These are phyloP conservation scores for Dicycla oo DNA, from an alignment of 2,888 invertebrate genomes.

Conservation along the genomic window DNA sequence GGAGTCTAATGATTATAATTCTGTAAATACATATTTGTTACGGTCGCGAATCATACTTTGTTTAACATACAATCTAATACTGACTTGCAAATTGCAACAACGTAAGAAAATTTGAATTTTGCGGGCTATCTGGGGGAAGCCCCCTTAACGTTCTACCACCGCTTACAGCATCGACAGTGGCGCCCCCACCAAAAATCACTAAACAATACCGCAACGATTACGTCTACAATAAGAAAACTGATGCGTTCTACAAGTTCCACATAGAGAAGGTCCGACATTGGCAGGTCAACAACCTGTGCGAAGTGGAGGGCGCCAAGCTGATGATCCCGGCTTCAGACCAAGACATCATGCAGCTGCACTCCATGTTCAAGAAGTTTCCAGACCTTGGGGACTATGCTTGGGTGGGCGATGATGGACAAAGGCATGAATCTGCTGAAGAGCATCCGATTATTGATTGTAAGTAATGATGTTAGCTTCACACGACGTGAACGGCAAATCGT, in stretches of 20 bases:
- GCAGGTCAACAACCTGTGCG: constrained; percentile 61
- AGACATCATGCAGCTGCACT: constrained; percentile 75
- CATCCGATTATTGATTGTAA: constrained; percentile 64
- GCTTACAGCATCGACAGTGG: constrained; percentile 49
- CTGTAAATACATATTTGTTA: no score
- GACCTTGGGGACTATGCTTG: constrained; percentile 74
- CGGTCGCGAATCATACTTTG: no score
- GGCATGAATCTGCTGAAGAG: constrained; percentile 75
- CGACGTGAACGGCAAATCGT: no score
- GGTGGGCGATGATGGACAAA: constrained; percentile 71
- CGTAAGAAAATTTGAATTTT: no score
- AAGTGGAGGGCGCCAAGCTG: constrained; percentile 73
- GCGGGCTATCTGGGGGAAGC: no score
- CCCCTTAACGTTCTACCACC: neutral
- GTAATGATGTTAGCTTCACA: constrained; percentile 36
- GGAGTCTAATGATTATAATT: no score
- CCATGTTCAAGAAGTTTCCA: constrained; percentile 78
- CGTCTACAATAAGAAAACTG: constrained; percentile 73
- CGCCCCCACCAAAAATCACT: constrained; percentile 46
- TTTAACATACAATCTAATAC: no score
- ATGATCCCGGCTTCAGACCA: constrained; percentile 68
- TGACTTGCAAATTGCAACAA: no score
- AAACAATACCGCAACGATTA: constrained; percentile 78
- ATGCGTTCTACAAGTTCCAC: constrained; percentile 83
- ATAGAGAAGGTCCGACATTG: constrained; percentile 59